Conservation (phyloP, 2,113 vertebrate genomes). For the Polyodon spathula region DNA sequence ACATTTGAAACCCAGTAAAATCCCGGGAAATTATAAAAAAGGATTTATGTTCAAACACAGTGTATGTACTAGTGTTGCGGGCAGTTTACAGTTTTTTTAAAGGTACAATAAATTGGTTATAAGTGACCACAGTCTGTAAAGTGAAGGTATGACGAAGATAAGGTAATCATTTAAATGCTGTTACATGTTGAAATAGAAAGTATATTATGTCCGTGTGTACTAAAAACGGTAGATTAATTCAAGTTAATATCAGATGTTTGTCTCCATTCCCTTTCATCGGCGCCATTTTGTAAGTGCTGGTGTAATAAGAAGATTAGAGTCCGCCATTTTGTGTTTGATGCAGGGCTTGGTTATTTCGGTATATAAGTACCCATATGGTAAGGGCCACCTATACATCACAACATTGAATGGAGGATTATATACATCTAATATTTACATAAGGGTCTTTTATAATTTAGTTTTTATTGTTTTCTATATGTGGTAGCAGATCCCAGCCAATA, state of each 20-base stretch:
- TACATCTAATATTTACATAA: too few relatives aligned
- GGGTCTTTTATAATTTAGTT: too few relatives aligned
- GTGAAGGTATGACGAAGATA: not conserved
- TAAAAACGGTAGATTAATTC: not conserved
- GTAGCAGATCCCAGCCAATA: too few relatives aligned
- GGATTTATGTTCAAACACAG: not conserved
- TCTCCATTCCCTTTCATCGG: conserved; percentile 19
- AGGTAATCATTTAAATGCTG: conserved; percentile 2
- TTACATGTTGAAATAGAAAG: not conserved
- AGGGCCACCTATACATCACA: too few relatives aligned
- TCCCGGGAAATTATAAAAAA: not conserved
- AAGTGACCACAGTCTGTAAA: not conserved
- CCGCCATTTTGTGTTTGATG: conserved; percentile 58
- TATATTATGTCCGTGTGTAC: not conserved
- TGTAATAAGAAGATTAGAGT: conserved; percentile 20
- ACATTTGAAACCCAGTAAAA: not conserved
- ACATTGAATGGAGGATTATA: too few relatives aligned
- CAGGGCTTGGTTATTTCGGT: too few relatives aligned
- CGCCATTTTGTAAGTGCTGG: conserved; percentile 58
- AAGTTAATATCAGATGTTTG: not conserved
- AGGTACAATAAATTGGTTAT: not conserved
- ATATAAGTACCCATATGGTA: not conserved
- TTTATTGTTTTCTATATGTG: too few relatives aligned
- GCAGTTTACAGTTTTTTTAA: not conserved
- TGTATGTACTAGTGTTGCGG: not conserved